A percentile compares a stretch with the other conserved stretches of the same genome.
Conservation (phyloP, 2,113 vertebrate species). For the Saccopteryx leptura region DNA sequence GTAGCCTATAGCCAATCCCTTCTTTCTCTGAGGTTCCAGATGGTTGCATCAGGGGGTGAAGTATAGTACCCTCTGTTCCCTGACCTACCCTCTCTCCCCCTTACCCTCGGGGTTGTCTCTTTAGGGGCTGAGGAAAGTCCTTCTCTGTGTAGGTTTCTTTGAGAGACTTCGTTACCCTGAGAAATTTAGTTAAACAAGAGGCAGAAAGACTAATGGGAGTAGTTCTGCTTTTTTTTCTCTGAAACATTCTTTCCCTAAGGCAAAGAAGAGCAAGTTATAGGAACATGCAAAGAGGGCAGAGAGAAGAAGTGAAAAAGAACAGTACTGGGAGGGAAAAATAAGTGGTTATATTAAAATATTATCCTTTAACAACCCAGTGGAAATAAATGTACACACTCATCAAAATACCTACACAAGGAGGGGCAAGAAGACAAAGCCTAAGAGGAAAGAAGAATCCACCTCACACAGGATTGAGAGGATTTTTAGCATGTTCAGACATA, state of each 20-base stretch:
- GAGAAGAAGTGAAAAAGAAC: neutral
- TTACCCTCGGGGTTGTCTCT: neutral
- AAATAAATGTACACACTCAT: neutral
- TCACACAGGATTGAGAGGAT: neutral
- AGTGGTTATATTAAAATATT: conserved; percentile 48
- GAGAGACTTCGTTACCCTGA: neutral
- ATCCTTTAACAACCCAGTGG: neutral
- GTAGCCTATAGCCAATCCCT: neutral
- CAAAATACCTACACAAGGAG: neutral
- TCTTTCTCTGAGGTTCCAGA: neutral
- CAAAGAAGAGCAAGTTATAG: neutral
- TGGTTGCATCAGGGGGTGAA: neutral
- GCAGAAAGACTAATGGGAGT: neutral
- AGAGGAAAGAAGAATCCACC: neutral
- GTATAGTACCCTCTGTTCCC: neutral
- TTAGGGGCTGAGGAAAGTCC: neutral
- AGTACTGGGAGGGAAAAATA: neutral
- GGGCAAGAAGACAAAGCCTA: neutral
- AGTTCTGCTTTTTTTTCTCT: conserved; percentile 37
- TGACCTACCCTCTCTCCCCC: neutral
- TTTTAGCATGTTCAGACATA: neutral
- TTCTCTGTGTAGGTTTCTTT: neutral
- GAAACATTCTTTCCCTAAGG: neutral
- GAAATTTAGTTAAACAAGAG: neutral
- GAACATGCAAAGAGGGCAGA: neutral